Percentiles rank a stretch among this genome's conserved stretches.
phyloP scores from a whole-genome alignment of 2,797 vertebrate species.

The Phalloptychus januarius region DNA sequence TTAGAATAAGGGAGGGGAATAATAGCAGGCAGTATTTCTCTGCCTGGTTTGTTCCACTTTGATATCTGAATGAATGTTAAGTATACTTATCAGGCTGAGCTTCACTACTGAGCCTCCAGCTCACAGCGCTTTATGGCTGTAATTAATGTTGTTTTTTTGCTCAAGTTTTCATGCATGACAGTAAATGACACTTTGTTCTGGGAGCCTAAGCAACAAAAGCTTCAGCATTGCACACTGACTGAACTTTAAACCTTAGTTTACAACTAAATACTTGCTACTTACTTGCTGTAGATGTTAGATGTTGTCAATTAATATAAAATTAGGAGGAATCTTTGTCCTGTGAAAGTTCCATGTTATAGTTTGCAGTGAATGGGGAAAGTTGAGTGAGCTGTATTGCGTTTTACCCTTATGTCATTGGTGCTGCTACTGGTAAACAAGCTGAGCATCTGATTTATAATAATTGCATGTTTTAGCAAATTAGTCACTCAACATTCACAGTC shows the following conservation, averaged over 20 bases:
- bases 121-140: not conserved
- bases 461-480: conserved; percentile 8
- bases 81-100: conserved; percentile 24
- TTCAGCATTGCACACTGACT: not conserved
- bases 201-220: not conserved
- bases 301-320: not conserved
- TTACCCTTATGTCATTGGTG: not conserved
- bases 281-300: not conserved
- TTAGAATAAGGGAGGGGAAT: not conserved
- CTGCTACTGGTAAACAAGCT: conserved; percentile 12
- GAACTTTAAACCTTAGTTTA: not conserved
- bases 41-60: conserved; percentile 12
- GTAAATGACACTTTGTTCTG: not conserved
- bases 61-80: conserved; percentile 20
- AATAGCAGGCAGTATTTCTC: conserved; percentile 15
- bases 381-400: not conserved
- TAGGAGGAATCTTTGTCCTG: not conserved
- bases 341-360: not conserved
- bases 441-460: conserved; percentile 4
- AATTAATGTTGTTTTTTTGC: conserved; percentile 19
- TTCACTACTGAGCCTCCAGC: conserved; percentile 17
- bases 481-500: conserved; percentile 8
- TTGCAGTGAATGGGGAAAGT: not conserved
- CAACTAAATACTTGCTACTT: not conserved
- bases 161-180: conserved; percentile 10